Conservation (phyloP, 2,113 vertebrate species). For the Gavia stellata region DNA sequence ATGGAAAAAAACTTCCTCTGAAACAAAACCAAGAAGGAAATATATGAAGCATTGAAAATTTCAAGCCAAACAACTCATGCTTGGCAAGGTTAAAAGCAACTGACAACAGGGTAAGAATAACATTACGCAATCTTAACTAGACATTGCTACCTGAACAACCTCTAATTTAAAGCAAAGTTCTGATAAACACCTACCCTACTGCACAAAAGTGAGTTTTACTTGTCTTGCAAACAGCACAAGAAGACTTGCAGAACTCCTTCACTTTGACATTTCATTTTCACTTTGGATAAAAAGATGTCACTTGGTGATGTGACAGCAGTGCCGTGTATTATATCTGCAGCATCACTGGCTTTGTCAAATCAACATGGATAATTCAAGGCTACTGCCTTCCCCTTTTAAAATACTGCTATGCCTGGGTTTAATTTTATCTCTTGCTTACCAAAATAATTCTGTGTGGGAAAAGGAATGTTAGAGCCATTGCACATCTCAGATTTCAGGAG, state of each 20-base stretch:
- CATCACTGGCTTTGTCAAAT: conserved; percentile 33
- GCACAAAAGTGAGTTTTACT: conserved; percentile 11
- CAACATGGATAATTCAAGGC: conserved; percentile 53
- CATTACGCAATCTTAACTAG: not conserved
- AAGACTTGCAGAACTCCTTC: conserved; percentile 21
- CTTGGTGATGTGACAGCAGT: conserved; percentile 39
- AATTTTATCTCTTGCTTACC: conserved; percentile 21
- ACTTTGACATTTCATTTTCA: conserved; percentile 61
- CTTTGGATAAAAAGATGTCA: conserved; percentile 55
- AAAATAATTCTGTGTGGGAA: conserved; percentile 12
- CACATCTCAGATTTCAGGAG: conserved; percentile 9
- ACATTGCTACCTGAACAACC: not conserved
- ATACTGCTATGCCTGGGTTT: not conserved
- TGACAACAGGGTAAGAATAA: not conserved
- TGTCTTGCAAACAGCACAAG: conserved; percentile 3
- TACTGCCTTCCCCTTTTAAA: conserved; percentile 35
- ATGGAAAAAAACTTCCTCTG: not conserved
- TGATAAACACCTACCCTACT: not conserved
- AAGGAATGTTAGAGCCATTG: not conserved
- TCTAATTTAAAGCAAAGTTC: conserved; percentile 34
- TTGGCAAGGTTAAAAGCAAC: not conserved
- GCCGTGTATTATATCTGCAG: conserved; percentile 22
- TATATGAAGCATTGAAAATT: not conserved
- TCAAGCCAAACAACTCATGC: not conserved
- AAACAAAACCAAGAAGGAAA: not conserved